These are phyloP conservation scores for Didymodactylos carnosus DNA, from an alignment of 2,888 invertebrate species.

Conservation along the genomic window DNA sequence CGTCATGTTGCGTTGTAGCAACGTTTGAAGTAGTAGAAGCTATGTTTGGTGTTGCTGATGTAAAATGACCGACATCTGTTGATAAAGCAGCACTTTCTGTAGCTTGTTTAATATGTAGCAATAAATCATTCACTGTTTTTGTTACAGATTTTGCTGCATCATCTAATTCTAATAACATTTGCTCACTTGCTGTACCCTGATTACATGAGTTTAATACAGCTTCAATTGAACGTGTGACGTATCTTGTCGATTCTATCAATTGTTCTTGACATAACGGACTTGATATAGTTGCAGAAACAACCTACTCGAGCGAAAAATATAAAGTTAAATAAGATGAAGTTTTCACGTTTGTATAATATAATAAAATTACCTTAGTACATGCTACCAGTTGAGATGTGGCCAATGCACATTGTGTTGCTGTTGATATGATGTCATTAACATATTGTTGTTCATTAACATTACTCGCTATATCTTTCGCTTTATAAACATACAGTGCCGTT, in stretches of 20 bases:
- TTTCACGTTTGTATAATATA: too few relatives aligned
- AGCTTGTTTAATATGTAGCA: not conserved
- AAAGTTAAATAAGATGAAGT: not conserved
- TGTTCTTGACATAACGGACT: slow-evolving; percentile 54
- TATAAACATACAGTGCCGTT: slow-evolving; percentile 79
- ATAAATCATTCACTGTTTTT: slow-evolving; percentile 1
- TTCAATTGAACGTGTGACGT: slow-evolving; percentile 76
- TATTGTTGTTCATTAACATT: slow-evolving; percentile 56
- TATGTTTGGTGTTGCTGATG: slow-evolving; percentile 35
- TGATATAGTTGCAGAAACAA: slow-evolving; percentile 40
- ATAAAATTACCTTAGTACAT: slow-evolving; percentile 58
- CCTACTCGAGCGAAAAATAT: not conserved
- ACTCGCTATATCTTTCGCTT: slow-evolving; percentile 84
- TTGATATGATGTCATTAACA: slow-evolving; percentile 69
- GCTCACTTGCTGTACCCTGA: not conserved
- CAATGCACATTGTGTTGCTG: slow-evolving; percentile 84
- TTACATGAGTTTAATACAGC: slow-evolving; percentile 48
- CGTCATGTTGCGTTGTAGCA: slow-evolving; percentile 42
- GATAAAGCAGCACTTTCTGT: not conserved
- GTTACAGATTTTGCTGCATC: slow-evolving; percentile 21
- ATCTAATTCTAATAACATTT: not conserved
- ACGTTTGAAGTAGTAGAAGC: slow-evolving; percentile 46
- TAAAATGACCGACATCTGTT: not conserved
- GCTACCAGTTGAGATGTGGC: slow-evolving; percentile 93
- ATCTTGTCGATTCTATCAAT: slow-evolving; percentile 68